Base-by-base conservation (phyloP, 2,113 vertebrate genomes). In the Thunnus thynnus region DNA sequence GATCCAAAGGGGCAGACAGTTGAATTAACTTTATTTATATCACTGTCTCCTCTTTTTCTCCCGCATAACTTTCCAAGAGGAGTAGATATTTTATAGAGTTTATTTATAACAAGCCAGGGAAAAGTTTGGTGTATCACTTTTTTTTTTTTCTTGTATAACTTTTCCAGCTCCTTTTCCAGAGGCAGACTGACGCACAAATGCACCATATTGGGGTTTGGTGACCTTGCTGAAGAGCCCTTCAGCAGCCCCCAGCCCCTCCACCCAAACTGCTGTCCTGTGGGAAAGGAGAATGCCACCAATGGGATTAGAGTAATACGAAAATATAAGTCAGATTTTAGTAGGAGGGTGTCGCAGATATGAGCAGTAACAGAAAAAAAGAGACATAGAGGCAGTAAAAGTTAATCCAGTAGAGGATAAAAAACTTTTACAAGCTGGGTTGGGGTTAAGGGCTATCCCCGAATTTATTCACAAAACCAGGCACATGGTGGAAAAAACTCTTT, bases 351-450 rank as follows among this genome's bases (percentile, higher is more conserved):
- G 6, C 48, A 68, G 62, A 56, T 69, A 62, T 62, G 62, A 78
- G 56, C 18, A 47, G 50, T 44, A 54, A 55, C 22, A 62, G 55
- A 67, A 70, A 65, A 50, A 64, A 76, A 70, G 22, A 61, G 63
- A 77, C 14, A 51, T 71, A 79, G 48, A 73, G 32, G 72, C 75
- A 78, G 25, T 87, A 65, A 90, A 85, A 83, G 64, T 86, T 83
- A 78, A 88, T 87, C 78, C 72, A 69, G 25, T 13, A 5, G 48
- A 57, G 74, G 30, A 88, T 78, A 80, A 77, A 72, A 80, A 86
- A 55, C 12, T 62, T 86, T 88, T 83, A 90, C n/a, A 36, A 70
- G 77, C 44, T 72, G 86, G 76, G 85, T 68, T 67, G 84, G 76
- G 78, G 77, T 84, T 58, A 65, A 75, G 64, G 86, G 78, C 76